phyloP scores from a whole-genome alignment of 2,113 vertebrate genomes.

The Erythrocebus patas region DNA sequence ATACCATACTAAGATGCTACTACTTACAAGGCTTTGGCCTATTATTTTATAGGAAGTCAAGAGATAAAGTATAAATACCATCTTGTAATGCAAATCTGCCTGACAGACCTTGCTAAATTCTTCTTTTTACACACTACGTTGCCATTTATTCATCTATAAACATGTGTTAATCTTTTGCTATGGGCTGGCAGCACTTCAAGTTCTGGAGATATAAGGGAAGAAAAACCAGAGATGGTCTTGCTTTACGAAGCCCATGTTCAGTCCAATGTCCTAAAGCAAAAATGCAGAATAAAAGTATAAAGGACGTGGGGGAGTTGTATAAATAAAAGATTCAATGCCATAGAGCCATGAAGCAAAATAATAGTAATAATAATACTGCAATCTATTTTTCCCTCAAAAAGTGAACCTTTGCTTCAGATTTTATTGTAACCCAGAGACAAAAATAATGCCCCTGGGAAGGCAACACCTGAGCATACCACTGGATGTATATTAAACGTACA shows the following conservation, averaged over 20 bases:
- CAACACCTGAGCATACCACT: neutral
- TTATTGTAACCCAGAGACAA: neutral
- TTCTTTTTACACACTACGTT: neutral
- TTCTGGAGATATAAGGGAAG: neutral
- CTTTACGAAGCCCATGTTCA: neutral
- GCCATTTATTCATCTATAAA: neutral
- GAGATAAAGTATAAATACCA: neutral
- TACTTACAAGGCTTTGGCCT: neutral
- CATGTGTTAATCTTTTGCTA: neutral
- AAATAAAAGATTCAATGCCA: neutral
- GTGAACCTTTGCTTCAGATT: neutral
- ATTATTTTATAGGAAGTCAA: neutral
- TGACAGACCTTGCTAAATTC: neutral
- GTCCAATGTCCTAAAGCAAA: neutral
- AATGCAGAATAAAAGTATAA: neutral
- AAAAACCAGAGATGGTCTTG: neutral
- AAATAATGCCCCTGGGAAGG: neutral
- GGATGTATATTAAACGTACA: neutral
- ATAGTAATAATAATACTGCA: neutral
- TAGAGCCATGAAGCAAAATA: neutral
- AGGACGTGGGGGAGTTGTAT: neutral
- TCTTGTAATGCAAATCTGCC: neutral
- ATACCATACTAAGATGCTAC: neutral
- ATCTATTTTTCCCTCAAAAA: neutral
- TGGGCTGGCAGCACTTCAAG: neutral